These are phyloP conservation scores for Paramisgurnus dabryanus DNA, from an alignment of 2,113 vertebrate genomes.

Conservation along the genomic window DNA sequence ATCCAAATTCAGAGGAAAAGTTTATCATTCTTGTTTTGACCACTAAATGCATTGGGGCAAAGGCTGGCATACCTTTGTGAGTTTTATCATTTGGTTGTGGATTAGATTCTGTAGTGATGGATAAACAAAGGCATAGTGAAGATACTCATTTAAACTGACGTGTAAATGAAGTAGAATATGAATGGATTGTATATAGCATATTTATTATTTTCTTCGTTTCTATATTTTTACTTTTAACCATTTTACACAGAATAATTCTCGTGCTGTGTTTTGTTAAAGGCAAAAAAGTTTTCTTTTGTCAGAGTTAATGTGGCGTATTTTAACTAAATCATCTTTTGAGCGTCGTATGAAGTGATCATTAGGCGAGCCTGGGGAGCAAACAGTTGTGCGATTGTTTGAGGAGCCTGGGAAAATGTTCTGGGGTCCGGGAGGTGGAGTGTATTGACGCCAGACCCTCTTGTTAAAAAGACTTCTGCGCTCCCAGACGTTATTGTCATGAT, in stretches of 20 bases:
- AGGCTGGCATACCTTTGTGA: not conserved
- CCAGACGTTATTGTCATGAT: conserved; percentile 88
- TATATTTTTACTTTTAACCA: not conserved
- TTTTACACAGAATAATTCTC: not conserved
- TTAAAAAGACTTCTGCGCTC: conserved; percentile 78
- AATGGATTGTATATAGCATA: too few species aligned
- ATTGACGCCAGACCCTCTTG: conserved; percentile 81
- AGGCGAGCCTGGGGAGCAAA: conserved; percentile 78
- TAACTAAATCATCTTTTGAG: conserved; percentile 61
- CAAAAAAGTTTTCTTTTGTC: conserved; percentile 24
- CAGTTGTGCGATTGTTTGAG: conserved; percentile 84
- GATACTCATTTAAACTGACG: too few species aligned
- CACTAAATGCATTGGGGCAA: not conserved
- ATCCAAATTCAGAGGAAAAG: too few species aligned
- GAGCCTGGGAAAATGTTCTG: conserved; percentile 85
- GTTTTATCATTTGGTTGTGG: conserved; percentile 1
- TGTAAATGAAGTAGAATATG: too few species aligned
- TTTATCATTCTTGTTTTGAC: not conserved
- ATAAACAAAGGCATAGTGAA: not conserved
- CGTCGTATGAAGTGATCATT: conserved; percentile 64
- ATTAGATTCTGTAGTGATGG: conserved; percentile 7
- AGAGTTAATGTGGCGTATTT: conserved; percentile 51
- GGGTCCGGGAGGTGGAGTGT: conserved; percentile 76
- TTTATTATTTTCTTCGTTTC: too few species aligned
- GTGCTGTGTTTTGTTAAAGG: conserved; percentile 3